These are phyloP conservation scores for Melanophora roralis DNA, from an alignment of 2,888 invertebrate genomes.

Conservation along the genomic window DNA sequence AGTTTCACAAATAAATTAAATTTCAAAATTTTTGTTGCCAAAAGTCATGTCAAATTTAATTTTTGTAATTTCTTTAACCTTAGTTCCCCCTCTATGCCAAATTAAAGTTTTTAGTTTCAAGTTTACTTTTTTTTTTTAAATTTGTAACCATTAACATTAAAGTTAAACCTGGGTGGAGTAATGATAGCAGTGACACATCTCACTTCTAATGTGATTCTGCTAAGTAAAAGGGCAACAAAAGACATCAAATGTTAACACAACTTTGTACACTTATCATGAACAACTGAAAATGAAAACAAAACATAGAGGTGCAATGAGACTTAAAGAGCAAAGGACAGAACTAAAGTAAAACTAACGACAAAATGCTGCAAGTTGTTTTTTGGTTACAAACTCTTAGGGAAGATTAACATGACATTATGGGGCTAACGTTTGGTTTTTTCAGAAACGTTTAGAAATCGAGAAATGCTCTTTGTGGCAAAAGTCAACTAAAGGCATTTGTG, in stretches of 20 bases:
- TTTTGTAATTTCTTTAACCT: neutral
- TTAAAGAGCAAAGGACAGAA: neutral
- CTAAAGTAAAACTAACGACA: neutral
- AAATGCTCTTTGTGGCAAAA: too few relatives aligned
- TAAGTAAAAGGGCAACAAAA: slow-evolving; percentile 27
- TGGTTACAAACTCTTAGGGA: slow-evolving; percentile 1
- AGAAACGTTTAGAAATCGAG: too few relatives aligned
- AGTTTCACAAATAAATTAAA: slow-evolving; percentile 4
- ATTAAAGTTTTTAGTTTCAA: neutral
- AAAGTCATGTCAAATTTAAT: neutral
- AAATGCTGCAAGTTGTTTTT: slow-evolving; percentile 1
- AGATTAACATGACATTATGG: slow-evolving; percentile 30
- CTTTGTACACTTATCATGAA: neutral
- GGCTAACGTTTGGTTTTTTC: neutral
- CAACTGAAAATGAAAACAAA: neutral
- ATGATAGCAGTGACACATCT: neutral
- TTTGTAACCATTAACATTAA: slow-evolving; percentile 7
- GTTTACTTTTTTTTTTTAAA: slow-evolving; percentile 24
- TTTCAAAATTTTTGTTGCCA: slow-evolving; percentile 8
- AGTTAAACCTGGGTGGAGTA: slow-evolving; percentile 2
- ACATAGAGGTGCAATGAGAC: neutral
- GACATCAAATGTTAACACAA: slow-evolving; percentile 20
- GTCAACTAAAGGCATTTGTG: too few relatives aligned
- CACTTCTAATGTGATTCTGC: neutral
- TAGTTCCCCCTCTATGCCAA: slow-evolving; percentile 3